Conservation (phyloP, 2,113 vertebrate genomes). For the Pteronura brasiliensis region DNA sequence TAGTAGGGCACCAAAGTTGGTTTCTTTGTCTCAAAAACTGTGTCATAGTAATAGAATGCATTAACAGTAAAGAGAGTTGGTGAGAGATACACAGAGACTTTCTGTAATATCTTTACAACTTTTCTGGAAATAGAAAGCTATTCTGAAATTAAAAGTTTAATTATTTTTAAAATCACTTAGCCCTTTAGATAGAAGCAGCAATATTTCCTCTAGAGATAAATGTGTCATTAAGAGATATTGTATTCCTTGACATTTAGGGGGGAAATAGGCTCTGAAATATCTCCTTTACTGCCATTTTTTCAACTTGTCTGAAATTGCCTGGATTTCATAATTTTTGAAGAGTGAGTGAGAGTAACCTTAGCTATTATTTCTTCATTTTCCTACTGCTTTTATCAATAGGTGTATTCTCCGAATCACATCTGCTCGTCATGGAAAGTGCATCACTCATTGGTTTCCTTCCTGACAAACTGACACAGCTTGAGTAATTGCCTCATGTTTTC, state of each 20-base stretch:
- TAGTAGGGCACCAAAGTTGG: not conserved
- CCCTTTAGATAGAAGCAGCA: not conserved
- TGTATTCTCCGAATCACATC: not conserved
- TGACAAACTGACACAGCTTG: not conserved
- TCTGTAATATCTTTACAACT: not conserved
- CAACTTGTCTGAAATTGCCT: not conserved
- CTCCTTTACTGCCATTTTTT: not conserved
- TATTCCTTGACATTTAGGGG: not conserved
- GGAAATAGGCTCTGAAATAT: not conserved
- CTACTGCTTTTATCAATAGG: not conserved
- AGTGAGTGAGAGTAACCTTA: not conserved
- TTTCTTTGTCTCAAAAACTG: not conserved
- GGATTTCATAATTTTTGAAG: conserved; percentile 33
- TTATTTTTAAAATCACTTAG: not conserved
- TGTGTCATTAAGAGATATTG: not conserved
- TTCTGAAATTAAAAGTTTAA: not conserved
- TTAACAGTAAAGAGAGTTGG: not conserved
- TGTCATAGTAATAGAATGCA: fast-evolving
- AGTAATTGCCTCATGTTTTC: conserved; percentile 12
- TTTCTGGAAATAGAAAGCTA: not conserved
- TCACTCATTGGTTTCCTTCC: not conserved
- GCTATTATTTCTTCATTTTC: not conserved
- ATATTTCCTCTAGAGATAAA: not conserved
- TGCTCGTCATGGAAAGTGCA: not conserved
- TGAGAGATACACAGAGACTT: too few species aligned